phyloP scores from a whole-genome alignment of 2,888 invertebrate species.

The Papilio elwesi region DNA sequence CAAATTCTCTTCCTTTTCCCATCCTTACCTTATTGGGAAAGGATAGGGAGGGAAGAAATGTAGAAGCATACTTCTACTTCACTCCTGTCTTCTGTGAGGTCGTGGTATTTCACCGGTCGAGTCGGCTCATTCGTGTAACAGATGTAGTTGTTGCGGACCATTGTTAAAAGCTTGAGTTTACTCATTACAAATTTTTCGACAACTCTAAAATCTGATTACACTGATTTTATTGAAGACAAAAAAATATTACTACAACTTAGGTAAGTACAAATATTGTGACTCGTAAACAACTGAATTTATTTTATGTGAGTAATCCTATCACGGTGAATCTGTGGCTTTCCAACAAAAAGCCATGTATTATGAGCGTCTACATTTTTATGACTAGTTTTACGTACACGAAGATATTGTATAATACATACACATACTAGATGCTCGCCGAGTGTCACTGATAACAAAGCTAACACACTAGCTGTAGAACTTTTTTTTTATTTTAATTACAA shows the following conservation, averaged over 20 bases:
- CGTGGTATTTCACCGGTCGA: too few relatives aligned
- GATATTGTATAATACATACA: not conserved
- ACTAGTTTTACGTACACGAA: not conserved
- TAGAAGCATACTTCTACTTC: too few relatives aligned
- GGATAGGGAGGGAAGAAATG: too few relatives aligned
- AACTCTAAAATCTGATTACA: not conserved
- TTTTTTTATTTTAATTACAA: not conserved
- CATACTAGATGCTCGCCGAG: not conserved
- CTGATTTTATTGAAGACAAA: not conserved
- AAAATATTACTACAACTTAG: not conserved
- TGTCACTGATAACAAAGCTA: constrained; percentile 23
- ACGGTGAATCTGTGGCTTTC: not conserved
- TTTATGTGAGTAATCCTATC: not conserved
- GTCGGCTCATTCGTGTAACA: too few relatives aligned
- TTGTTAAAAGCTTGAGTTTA: too few relatives aligned
- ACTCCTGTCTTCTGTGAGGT: too few relatives aligned
- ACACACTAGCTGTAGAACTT: not conserved
- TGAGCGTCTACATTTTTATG: not conserved
- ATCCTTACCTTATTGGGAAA: too few relatives aligned
- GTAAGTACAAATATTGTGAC: constrained; percentile 1
- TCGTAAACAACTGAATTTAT: constrained; percentile 7
- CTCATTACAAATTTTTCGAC: too few relatives aligned
- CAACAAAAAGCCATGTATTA: not conserved
- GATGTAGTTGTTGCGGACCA: too few relatives aligned
- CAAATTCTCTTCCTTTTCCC: too few relatives aligned